phyloP scores from a whole-genome alignment of 2,113 vertebrate species.

The Pogonocichla stellata region DNA sequence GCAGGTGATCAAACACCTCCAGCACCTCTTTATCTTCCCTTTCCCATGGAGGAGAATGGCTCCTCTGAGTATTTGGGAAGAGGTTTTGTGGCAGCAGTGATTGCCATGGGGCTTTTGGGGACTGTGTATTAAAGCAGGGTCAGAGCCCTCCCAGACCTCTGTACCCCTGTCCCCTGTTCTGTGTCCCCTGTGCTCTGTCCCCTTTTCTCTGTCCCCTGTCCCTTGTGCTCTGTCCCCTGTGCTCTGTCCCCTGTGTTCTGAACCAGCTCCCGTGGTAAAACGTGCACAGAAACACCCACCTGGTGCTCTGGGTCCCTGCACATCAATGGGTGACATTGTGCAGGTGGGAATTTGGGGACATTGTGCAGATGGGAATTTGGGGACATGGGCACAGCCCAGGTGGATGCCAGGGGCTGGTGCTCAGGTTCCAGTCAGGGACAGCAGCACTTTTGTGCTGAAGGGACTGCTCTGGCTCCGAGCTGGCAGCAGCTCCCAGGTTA shows the following conservation, averaged over 20 bases:
- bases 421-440: accelerated
- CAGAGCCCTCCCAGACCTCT: neutral
- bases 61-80: neutral
- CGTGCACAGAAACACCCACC: accelerated
- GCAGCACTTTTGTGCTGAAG: neutral
- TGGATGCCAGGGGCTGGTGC: neutral
- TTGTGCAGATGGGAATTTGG: neutral
- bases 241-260: neutral
- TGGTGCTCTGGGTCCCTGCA: neutral
- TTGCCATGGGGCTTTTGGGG: accelerated
- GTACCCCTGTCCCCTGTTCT: neutral
- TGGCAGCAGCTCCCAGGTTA: neutral
- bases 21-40: neutral
- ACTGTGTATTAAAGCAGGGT: neutral
- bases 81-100: accelerated
- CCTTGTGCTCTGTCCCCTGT: neutral
- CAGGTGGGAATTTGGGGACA: neutral
- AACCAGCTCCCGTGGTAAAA: neutral
- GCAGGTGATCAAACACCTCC: neutral
- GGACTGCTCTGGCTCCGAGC: accelerated
- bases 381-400: accelerated
- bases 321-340: accelerated
- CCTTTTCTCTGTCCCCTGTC: neutral
- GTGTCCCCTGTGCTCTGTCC: neutral
- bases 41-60: accelerated